Base-by-base conservation (phyloP, 2,888 invertebrate species). In the Drosophila bunnanda region DNA sequence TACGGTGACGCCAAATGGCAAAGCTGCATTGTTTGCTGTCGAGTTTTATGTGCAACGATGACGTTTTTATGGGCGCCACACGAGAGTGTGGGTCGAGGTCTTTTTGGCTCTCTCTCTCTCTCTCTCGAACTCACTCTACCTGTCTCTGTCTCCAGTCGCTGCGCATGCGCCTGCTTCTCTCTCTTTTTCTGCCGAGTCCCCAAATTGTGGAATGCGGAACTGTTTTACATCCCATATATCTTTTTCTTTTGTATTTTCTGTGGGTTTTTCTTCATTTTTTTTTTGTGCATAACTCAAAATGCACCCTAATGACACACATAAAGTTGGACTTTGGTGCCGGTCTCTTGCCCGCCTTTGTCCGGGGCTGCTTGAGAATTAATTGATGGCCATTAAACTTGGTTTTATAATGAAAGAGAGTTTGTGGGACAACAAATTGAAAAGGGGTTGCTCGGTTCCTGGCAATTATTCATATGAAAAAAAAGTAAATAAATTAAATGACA, bases 51-150 rank as follows among this genome's bases (percentile, higher is more conserved):
- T 72, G 73, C 56, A 74, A 56, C 70, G 76, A 76, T 79, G 75
- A 76, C 77, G 75, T 76, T 79, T 77, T 78, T 74, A 79, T 78
- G 78, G 80, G 71, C 80, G 78, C 76, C 82, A 80, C 67, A 44
- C 32, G 68, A 25, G 32, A 79, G 73, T 72, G 61, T 53, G 69
- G 59, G 65, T 74, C 65, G 53, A 34, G 68, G 68, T 66, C 67
- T 38, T 39, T 39, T 54, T 15, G 34, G 13, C 20, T 15, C 15
- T 17, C 30, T 9, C 44, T 25, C 50, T 20, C 46, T 48, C 41
- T 20, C 48, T 15, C 13, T 22, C n/a, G n/a, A n/a, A n/a, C 44
- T 15, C 50, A 20, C 32, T 28, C 39, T 22, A 39, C 12, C 46
- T 25, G 43, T 28, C 34, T 53, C 38, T 22, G 41, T 43, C 30